A percentile compares a stretch with the other conserved stretches of the same genome.
Conservation (phyloP, 1,140 invertebrate species). For the Aphelinus certus region DNA sequence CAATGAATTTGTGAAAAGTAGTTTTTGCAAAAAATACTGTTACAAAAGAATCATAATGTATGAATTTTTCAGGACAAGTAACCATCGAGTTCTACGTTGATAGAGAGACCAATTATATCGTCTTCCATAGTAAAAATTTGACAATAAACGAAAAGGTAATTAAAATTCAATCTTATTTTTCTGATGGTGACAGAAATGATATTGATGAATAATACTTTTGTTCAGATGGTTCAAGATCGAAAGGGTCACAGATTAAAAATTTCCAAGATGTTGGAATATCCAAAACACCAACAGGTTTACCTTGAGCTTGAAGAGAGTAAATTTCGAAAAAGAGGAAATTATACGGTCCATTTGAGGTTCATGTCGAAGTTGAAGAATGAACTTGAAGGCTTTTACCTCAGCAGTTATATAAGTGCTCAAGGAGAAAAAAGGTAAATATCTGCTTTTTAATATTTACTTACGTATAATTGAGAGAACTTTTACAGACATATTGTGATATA, state of each 20-base stretch:
- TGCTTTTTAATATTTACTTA: too few species aligned
- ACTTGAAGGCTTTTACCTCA: slow-evolving; percentile 92
- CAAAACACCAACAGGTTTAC: slow-evolving; percentile 85
- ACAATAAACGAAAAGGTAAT: slow-evolving; percentile 84
- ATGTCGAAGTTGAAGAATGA: slow-evolving; percentile 81
- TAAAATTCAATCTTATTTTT: not conserved
- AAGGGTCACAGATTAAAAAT: slow-evolving; percentile 79
- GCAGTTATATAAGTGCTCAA: slow-evolving; percentile 79
- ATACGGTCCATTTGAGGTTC: slow-evolving; percentile 86
- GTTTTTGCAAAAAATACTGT: too few species aligned
- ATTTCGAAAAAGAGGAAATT: slow-evolving; percentile 80
- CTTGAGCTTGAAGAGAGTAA: slow-evolving; percentile 80
- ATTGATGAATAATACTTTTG: not conserved
- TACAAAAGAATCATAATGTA: too few species aligned
- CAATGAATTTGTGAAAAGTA: not conserved
- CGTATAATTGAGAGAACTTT: too few species aligned
- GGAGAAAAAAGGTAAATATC: slow-evolving; percentile 78
- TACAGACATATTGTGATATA: too few species aligned
- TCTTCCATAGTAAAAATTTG: slow-evolving; percentile 90
- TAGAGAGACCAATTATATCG: slow-evolving; percentile 86
- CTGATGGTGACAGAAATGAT: not conserved
- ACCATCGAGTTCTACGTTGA: slow-evolving; percentile 86
- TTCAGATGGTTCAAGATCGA: slow-evolving; percentile 76
- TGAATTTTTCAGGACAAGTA: slow-evolving; percentile 75
- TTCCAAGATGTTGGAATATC: slow-evolving; percentile 80